Evolutionary conservation across 2,888 invertebrate species (phyloP), one percentile per base, ranked within the genome.

Genomic region (Scaptomyza caliginosa): DNA sequence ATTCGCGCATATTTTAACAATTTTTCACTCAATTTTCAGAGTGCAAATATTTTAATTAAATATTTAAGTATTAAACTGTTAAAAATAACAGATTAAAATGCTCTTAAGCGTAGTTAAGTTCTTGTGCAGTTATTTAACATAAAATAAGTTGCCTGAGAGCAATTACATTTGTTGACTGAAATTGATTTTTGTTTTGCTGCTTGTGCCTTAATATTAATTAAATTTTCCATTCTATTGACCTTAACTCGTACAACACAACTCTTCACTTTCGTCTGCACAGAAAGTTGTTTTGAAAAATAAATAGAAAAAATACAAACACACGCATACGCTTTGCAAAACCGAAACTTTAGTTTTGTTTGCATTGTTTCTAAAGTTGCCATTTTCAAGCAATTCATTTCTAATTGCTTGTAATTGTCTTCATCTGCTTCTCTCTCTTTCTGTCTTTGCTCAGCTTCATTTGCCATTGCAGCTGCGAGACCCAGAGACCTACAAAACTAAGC

Each of bases 361-460:
- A 59, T 72, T 69, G 75, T 72, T 76, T 64, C 50, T 34, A 78
- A 77, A 74, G 69, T 75, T 77, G 77, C 54, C 57, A 71, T 71
- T 71, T 77, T 60, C 66, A 64, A 84, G 77, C 77, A 77, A 81
- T 86, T 81, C 81, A 86, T 77, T 86, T 83, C 81, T 81, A 81
- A 86, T 81, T 81, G 81, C 84, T 77, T 74, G 81, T 80, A 81
- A 86, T 81, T 84, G 86, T 82, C 86, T 80, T 54, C 36, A 51
- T 57, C 58, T 56, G 38, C 45, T 43, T 17, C 24, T n/a, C 26
- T 34, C 24, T 23, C 13, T n/a, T 23, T 28, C 7, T 11, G 6
- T 23, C 19, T n/a, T 4, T 17, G 3, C 32, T 50, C 4, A 13
- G 5, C 30, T 30, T 32, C 28, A 19, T 21, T 45, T 34, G 21